Conservation (phyloP, 2,797 vertebrate species). For the Sciaenops ocellatus region DNA sequence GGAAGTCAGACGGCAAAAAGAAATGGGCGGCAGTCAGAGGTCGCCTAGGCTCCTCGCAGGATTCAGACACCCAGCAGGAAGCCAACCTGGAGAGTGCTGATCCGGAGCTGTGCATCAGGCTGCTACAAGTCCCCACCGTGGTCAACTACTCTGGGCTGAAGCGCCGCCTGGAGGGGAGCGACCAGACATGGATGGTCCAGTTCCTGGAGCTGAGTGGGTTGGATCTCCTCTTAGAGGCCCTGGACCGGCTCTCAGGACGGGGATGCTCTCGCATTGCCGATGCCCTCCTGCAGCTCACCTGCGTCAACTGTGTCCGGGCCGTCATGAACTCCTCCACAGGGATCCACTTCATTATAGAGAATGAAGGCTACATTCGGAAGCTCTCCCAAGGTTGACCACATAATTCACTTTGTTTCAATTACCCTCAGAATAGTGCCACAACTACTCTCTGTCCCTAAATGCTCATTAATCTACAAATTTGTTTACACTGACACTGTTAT, state of each 20-base stretch:
- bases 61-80: constrained; percentile 90
- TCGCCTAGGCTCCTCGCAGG: constrained; percentile 91
- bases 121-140: constrained; percentile 95
- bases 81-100: constrained; percentile 97
- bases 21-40: constrained; percentile 94
- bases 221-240: constrained; percentile 95
- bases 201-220: constrained; percentile 96
- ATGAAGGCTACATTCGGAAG: constrained; percentile 95
- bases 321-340: constrained; percentile 96
- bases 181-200: constrained; percentile 96
- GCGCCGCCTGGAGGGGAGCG: constrained; percentile 93
- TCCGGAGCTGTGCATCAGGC: constrained; percentile 94
- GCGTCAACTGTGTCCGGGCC: constrained; percentile 94
- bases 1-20: constrained; percentile 89
- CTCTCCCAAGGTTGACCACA: constrained; percentile 92
- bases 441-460: too few relatives aligned
- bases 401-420: neutral
- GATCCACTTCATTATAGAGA: constrained; percentile 95
- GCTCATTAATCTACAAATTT: too few relatives aligned
- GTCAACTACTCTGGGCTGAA: constrained; percentile 97
- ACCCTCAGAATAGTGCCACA: too few relatives aligned
- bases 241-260: constrained; percentile 94
- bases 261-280: constrained; percentile 94
- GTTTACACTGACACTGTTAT: too few relatives aligned
- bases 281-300: constrained; percentile 96